Percentiles rank a stretch among this genome's conserved stretches.
Evolutionary conservation across 2,797 vertebrate species (phyloP).

Genomic region (Helicolenus hilgendorfi): DNA sequence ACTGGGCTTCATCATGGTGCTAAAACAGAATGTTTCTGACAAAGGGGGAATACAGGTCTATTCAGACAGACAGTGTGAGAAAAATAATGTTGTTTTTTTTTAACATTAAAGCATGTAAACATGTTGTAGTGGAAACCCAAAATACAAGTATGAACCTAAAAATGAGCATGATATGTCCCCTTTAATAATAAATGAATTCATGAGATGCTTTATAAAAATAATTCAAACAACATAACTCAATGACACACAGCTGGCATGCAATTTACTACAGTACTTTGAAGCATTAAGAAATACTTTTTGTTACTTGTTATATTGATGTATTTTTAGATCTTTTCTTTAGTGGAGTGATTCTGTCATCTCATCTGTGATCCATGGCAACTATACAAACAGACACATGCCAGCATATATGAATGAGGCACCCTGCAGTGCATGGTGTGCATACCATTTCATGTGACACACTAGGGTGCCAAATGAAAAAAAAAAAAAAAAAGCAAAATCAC

Average conservation of each 20-base stretch:
- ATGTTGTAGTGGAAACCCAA: too few relatives aligned
- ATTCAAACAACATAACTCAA: not conserved
- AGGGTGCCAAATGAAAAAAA: not conserved
- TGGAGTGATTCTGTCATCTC: not conserved
- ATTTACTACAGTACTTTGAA: not conserved
- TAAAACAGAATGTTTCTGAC: too few relatives aligned
- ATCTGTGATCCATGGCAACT: not conserved
- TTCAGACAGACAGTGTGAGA: not conserved
- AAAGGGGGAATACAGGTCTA: too few relatives aligned
- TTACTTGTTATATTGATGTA: not conserved
- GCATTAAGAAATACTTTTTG: not conserved
- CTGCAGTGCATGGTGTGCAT: not conserved
- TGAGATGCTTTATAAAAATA: not conserved
- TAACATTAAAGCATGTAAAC: not conserved
- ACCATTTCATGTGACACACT: slow-evolving; percentile 18
- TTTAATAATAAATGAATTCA: not conserved
- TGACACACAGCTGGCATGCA: not conserved
- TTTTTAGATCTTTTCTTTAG: too few relatives aligned
- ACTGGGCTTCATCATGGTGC: too few relatives aligned
- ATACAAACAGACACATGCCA: slow-evolving; percentile 1
- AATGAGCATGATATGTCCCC: not conserved
- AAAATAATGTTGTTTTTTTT: not conserved
- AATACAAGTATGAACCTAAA: not conserved
- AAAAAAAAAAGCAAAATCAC: slow-evolving; percentile 9
- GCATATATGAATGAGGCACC: slow-evolving; percentile 19